Base-by-base conservation (phyloP, 2,888 invertebrate genomes). In the Ennomos fuscantarius region DNA sequence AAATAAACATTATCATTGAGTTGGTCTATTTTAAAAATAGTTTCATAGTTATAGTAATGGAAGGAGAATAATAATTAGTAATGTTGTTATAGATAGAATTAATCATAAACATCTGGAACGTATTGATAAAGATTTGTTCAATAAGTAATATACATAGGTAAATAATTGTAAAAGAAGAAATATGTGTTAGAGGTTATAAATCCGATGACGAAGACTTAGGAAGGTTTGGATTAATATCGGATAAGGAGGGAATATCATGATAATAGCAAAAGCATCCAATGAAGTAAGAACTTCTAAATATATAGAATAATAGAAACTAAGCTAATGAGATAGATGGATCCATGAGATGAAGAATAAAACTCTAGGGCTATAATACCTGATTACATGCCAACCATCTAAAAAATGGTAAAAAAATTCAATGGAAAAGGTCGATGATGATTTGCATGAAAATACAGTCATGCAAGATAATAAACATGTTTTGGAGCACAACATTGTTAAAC, bases 361-460 rank as follows among this genome's bases (percentile, higher is more conserved):
- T 56, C 66, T 70, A 78, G 73, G 75, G 74, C 75, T 78, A 80
- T 74, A 74, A 65, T 65, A 79, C 76, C 76, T 73, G 64, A 60
- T 65, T 69, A 45, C 82, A 84, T 84, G 84, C 84, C 76, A 72
- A 66, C 64, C 69, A 51, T 34, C 46, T 64, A 55, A 47, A 69
- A 56, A 68, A 70, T 65, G 37, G 57, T 65, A 34, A 40, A 44
- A 71, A 67, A 55, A 58, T 63, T 73, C 63, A 58, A 66, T 71
- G 73, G 66, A 64, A 62, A 47, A 48, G 50, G 39, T 36, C 50
- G 12, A 66, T 55, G 55, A 68, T 67, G 62, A 63, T 57, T 67
- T 73, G 81, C 81, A 83, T 81, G 83, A 79, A 77, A 60, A 53
- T 60, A 70, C 72, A 66, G 56, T 78, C 84, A 85, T 85, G 85